These are phyloP conservation scores for Cassiopea xamachana DNA, from an alignment of 30 jellyfish, hydroid and myxozoan genomes.

Conservation along the genomic window DNA sequence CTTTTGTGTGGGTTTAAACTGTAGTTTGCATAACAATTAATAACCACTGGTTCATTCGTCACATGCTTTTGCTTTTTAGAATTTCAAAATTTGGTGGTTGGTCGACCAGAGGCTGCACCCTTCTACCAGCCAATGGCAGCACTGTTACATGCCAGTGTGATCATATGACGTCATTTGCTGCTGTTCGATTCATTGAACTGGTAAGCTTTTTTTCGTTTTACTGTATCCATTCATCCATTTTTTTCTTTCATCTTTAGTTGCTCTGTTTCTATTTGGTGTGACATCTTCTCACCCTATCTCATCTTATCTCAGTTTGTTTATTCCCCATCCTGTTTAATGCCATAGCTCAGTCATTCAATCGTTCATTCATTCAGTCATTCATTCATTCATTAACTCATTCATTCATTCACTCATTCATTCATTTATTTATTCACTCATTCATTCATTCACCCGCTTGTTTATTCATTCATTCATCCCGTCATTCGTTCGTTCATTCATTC, in stretches of 20 bases:
- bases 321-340: too few relatives aligned
- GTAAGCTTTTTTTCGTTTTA: slow-evolving; percentile 11
- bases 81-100: slow-evolving; percentile 81
- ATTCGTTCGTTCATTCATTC: background rate
- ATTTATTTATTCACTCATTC: too few relatives aligned
- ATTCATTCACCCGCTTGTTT: too few relatives aligned
- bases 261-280: too few relatives aligned
- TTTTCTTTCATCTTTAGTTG: background rate
- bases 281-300: too few relatives aligned
- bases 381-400: too few relatives aligned
- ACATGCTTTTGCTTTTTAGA: background rate
- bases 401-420: too few relatives aligned
- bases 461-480: too few relatives aligned
- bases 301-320: too few relatives aligned
- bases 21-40: too few relatives aligned
- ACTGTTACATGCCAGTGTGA: slow-evolving; percentile 82
- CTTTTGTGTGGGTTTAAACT: too few relatives aligned
- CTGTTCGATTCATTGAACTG: slow-evolving; percentile 63
- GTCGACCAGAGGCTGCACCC: slow-evolving; percentile 83
- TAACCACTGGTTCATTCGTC: background rate
- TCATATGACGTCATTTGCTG: slow-evolving; percentile 87
- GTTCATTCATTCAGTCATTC: too few relatives aligned
- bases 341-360: background rate
- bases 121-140: slow-evolving; percentile 69
- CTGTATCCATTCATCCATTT: background rate